Conservation (phyloP, 2,888 invertebrate genomes). For the Hecatera dysodea region DNA sequence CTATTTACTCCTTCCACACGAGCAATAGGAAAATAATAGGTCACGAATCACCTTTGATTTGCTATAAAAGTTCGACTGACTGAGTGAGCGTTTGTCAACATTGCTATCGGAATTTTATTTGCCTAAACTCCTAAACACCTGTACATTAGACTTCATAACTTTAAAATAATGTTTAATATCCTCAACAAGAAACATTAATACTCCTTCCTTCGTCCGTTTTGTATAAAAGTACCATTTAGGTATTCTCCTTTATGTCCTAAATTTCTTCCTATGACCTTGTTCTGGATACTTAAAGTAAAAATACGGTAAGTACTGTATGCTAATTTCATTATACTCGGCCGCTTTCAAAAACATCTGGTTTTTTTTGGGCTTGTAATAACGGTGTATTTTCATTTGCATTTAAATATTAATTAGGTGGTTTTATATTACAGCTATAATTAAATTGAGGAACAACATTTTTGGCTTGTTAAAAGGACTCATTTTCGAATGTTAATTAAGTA, state of each 20-base stretch:
- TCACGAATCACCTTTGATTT: no score
- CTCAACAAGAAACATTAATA: background rate
- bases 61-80: no score
- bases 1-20: no score
- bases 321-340: slow-evolving; percentile 38
- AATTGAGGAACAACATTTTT: background rate
- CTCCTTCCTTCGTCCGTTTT: background rate
- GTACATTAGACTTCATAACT: background rate
- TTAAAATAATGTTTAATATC: background rate
- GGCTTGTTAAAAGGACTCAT: background rate
- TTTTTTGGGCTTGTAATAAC: slow-evolving; percentile 35
- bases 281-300: slow-evolving; percentile 31
- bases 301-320: slow-evolving; percentile 37
- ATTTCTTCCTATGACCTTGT: slow-evolving; percentile 23
- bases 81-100: no score
- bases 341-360: slow-evolving; percentile 46
- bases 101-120: no score
- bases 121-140: no score
- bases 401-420: slow-evolving; percentile 17
- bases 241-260: slow-evolving; percentile 27
- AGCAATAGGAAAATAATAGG: no score
- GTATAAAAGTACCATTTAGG: slow-evolving; percentile 21
- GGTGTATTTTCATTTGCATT: slow-evolving; percentile 27
- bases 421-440: slow-evolving; percentile 13
- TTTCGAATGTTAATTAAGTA: background rate